phyloP scores from a whole-genome alignment of 2,113 vertebrate species.

The Pseudopodoces humilis region DNA sequence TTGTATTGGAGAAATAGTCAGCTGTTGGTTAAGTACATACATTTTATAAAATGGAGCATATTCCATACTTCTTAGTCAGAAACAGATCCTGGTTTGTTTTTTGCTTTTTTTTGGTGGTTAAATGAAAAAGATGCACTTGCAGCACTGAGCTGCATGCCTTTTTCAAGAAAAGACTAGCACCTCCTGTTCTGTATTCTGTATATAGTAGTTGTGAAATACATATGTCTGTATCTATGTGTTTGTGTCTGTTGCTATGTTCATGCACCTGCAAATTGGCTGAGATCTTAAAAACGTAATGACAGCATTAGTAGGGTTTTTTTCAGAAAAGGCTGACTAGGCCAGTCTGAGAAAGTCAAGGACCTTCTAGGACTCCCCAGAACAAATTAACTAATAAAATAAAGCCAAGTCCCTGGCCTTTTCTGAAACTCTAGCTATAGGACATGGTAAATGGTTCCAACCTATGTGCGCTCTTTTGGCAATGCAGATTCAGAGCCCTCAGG shows the following conservation, averaged over 20 bases:
- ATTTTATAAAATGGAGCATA: neutral
- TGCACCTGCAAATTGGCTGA: conserved; percentile 21
- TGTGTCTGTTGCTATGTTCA: conserved; percentile 17
- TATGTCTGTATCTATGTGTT: conserved; percentile 5
- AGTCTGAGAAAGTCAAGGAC: neutral
- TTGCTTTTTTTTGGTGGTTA: neutral
- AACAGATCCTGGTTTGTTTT: neutral
- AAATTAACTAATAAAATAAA: neutral
- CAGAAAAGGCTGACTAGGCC: neutral
- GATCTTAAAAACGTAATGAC: neutral
- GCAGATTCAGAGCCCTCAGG: neutral
- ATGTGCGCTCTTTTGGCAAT: fast-evolving
- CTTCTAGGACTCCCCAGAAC: neutral
- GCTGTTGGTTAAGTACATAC: neutral
- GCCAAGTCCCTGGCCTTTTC: neutral
- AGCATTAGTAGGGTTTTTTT: neutral
- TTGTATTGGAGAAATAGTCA: neutral
- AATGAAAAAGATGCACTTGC: neutral
- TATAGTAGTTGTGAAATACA: neutral
- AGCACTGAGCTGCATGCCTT: neutral
- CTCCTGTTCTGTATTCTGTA: conserved; percentile 21
- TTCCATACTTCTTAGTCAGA: neutral
- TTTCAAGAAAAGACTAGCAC: conserved; percentile 30
- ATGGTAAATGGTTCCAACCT: neutral
- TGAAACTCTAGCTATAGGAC: neutral